A percentile compares a stretch with the other conserved stretches of the same genome.
Conservation (phyloP, 2,888 invertebrate species). For the Drosophila helvetica region DNA sequence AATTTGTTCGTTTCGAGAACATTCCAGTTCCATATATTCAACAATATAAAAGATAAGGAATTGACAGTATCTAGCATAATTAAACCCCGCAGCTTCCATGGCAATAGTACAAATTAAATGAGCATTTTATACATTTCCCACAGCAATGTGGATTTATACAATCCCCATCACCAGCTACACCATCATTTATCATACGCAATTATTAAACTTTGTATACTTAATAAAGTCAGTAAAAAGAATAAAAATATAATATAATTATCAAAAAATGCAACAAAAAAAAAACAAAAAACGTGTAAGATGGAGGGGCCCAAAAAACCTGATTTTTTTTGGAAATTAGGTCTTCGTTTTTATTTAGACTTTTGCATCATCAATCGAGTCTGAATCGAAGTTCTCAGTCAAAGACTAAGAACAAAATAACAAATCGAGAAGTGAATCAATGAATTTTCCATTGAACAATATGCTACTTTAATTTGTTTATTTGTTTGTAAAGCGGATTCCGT, state of each 20-base stretch:
- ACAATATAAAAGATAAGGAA: neutral
- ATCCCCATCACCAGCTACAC: conserved; percentile 1
- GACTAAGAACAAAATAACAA: conserved; percentile 31
- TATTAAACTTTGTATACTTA: conserved; percentile 23
- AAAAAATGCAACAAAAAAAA: conserved; percentile 16
- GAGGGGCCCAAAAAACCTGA: conserved; percentile 56
- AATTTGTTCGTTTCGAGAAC: too few relatives aligned
- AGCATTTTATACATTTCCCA: conserved; percentile 31
- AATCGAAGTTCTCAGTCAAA: conserved; percentile 7
- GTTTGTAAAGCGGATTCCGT: conserved; percentile 11
- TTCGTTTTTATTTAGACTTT: conserved; percentile 74
- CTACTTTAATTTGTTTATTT: conserved; percentile 25
- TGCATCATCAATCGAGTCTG: conserved; percentile 53
- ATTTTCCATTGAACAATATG: conserved; percentile 23
- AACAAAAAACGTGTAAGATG: conserved; percentile 16
- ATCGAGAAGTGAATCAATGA: conserved; percentile 52
- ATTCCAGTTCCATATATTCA: too few relatives aligned
- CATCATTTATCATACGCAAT: conserved; percentile 44
- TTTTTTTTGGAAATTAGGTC: conserved; percentile 69
- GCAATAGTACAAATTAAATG: conserved; percentile 7
- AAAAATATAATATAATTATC: conserved; percentile 41
- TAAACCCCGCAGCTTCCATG: neutral
- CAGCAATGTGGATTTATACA: too few relatives aligned
- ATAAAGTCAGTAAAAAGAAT: conserved; percentile 34
- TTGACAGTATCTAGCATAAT: neutral